Percentiles rank a stretch among this genome's conserved stretches.
Evolutionary conservation across 2,113 vertebrate genomes (phyloP).

Genomic region (Erythrolamprus reginae): DNA sequence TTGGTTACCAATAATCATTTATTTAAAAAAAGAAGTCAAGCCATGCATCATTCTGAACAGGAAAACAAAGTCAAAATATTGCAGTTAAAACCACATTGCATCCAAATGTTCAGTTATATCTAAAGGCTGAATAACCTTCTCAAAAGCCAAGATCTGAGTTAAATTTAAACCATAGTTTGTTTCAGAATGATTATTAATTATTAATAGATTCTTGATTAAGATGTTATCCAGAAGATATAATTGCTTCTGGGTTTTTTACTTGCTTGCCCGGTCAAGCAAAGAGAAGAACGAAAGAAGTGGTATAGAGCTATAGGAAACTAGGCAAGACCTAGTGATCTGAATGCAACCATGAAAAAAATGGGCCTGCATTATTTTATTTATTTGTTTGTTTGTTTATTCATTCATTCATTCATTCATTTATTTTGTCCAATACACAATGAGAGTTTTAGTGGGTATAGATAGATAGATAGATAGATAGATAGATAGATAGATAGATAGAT

Average conservation of each 20-base stretch:
- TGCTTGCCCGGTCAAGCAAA: background rate
- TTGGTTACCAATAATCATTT: too few species aligned
- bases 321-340: background rate
- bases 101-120: background rate
- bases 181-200: background rate
- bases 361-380: background rate
- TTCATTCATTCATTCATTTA: too few species aligned
- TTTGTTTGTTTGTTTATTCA: too few species aligned
- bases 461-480: too few species aligned
- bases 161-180: background rate
- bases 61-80: background rate
- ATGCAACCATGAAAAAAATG: background rate
- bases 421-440: too few species aligned
- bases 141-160: background rate
- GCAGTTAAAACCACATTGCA: background rate
- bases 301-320: background rate
- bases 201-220: background rate
- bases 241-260: background rate
- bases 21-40: background rate
- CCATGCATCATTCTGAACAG: background rate
- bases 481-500: too few species aligned
- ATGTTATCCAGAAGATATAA: background rate
- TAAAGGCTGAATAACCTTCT: background rate
- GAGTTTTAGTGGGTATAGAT: too few species aligned
- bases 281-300: background rate